These are phyloP conservation scores for Oceanodroma leucorhoa DNA, from an alignment of 2,797 vertebrate species.

Conservation along the genomic window DNA sequence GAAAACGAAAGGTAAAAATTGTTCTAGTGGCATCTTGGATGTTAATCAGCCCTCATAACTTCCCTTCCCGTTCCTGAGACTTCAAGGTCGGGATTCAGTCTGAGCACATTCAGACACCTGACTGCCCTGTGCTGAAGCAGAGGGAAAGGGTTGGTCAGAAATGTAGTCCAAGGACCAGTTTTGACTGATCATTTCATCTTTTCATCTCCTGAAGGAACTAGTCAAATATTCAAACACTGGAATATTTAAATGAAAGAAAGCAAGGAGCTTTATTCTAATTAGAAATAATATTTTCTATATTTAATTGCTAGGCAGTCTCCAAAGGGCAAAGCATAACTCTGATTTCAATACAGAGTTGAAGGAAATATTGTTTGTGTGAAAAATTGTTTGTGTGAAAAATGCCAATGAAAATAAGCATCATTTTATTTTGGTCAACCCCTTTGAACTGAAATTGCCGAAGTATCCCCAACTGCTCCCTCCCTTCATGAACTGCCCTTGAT, in stretches of 20 bases:
- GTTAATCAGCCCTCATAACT: neutral
- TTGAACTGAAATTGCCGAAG: neutral
- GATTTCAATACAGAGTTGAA: neutral
- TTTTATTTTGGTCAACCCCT: neutral
- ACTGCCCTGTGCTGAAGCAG: neutral
- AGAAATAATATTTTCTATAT: neutral
- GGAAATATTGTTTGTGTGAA: no score
- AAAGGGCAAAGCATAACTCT: neutral
- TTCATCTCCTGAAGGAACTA: neutral
- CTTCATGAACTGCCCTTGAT: neutral
- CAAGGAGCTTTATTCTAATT: neutral
- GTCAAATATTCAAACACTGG: neutral
- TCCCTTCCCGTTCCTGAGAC: neutral
- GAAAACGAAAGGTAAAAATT: neutral
- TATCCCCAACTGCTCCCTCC: neutral
- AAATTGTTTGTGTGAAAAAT: no score
- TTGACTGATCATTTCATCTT: neutral
- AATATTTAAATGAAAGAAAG: neutral
- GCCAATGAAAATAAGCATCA: neutral
- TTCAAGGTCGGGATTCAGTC: neutral
- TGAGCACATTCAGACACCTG: neutral
- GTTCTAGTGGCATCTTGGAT: neutral
- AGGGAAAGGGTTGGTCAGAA: neutral
- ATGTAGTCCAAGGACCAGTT: neutral
- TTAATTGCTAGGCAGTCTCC: neutral